A percentile compares a stretch with the other conserved stretches of the same genome.
These are phyloP conservation scores for Tetranychus cinnabarinus DNA, from an alignment of 1,140 invertebrate species.

Conservation along the genomic window DNA sequence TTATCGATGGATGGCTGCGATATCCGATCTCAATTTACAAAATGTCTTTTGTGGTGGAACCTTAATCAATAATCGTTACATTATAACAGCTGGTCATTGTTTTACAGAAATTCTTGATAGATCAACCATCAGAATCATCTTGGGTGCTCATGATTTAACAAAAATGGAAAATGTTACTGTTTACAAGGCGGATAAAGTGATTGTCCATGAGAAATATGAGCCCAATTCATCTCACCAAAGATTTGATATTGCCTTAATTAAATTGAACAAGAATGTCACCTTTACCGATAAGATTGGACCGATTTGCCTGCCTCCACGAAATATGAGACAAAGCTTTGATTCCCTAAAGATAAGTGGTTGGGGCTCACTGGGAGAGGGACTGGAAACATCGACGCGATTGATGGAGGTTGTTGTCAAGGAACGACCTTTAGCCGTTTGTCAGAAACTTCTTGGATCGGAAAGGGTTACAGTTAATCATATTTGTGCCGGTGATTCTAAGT, in stretches of 20 bases:
- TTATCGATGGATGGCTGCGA: neutral
- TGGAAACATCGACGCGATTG: slow-evolving; percentile 26
- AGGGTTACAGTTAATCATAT: slow-evolving; percentile 13
- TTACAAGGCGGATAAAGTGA: neutral
- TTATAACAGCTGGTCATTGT: slow-evolving; percentile 22
- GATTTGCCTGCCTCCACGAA: slow-evolving; percentile 44
- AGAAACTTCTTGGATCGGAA: slow-evolving; percentile 3
- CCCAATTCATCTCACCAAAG: neutral
- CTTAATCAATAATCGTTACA: slow-evolving; percentile 17
- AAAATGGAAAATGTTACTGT: neutral
- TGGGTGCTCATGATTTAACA: neutral
- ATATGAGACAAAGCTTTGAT: slow-evolving; percentile 20
- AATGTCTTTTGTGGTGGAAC: slow-evolving; percentile 20
- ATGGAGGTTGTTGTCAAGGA: slow-evolving; percentile 22
- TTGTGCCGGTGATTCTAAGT: slow-evolving; percentile 15
- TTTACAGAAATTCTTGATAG: slow-evolving; percentile 13
- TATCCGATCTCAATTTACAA: neutral
- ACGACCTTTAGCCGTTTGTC: slow-evolving; percentile 14
- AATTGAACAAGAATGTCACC: slow-evolving; percentile 44
- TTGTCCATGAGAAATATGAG: neutral
- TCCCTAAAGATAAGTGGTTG: slow-evolving; percentile 49
- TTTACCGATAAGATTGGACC: slow-evolving; percentile 74
- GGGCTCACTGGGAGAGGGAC: slow-evolving; percentile 26
- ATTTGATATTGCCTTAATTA: slow-evolving; percentile 52
- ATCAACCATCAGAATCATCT: neutral